Conservation (phyloP, 2,113 vertebrate genomes). For the Plecotus auritus region DNA sequence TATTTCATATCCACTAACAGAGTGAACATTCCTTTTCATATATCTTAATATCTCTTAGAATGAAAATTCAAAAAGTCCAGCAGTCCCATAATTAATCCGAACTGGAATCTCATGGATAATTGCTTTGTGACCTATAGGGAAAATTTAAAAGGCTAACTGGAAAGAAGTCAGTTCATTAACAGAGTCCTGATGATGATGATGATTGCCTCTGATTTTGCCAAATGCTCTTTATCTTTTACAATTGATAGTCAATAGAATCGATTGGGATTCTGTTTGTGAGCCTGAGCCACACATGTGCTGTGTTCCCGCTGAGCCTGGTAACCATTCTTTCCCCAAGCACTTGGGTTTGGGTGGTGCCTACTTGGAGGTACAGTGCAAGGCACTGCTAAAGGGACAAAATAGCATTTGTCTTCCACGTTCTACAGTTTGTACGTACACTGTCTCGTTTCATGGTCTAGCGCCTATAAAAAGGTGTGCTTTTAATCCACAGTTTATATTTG, state of each 20-base stretch:
- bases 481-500: not conserved
- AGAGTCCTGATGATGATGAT: not conserved
- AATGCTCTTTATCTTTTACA: not conserved
- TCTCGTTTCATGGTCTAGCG: not conserved
- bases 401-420: not conserved
- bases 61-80: constrained; percentile 10
- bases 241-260: not conserved
- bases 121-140: not conserved
- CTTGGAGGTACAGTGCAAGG: not conserved
- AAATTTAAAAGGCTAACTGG: not conserved
- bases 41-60: not conserved
- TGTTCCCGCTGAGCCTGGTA: not conserved
- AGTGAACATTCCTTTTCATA: not conserved
- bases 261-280: not conserved
- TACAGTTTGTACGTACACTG: not conserved
- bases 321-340: not conserved
- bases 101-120: not conserved
- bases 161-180: not conserved
- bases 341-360: not conserved
- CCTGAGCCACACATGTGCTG: not conserved
- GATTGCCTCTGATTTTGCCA: constrained; percentile 7
- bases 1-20: not conserved
- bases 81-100: constrained; percentile 2
- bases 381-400: not conserved
- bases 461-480: not conserved